Evolutionary conservation across 2,888 invertebrate species (phyloP), one percentile per base, ranked within the genome.

Genomic region (Acanthococcus lagerstroemiae): DNA sequence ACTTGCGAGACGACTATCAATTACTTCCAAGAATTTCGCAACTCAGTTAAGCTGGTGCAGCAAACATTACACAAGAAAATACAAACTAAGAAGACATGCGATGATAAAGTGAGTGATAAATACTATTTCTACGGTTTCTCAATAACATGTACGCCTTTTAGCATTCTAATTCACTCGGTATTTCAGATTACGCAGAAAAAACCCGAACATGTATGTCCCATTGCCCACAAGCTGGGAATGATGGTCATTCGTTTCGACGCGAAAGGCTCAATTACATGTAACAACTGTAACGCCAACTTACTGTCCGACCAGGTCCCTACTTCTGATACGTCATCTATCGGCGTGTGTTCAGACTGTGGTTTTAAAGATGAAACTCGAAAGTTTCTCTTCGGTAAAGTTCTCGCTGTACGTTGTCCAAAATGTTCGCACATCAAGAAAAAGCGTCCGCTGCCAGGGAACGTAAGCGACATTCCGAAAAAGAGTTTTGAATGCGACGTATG

Each of bases 21-120:
- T 58, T 67, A 70, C 55, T 70, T 71, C 55, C 56, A 65, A 12
- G 70, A 70, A 57, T 71, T 71, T 65, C 70, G 69, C 68, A 66
- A 70, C 30, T 67, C 69, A 66, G 70, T 71, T 15, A 69, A 71
- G 67, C 63, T 68, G 54, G 70, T 69, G 9, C 71, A 71, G 48
- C 67, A 67, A 54, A 57, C 21, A n/a, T 26, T 67, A 24, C 17
- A 24, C 15, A 60, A 58, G 37, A 52, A 45, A 17, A 30, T 55
- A 21, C 55, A 65, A 27, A 17, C 17, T 15, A 30, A 30, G n/a
- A 26, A 30, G 9, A 9, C 48, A 48, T 2, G 17, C 9, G 26
- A 22, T 3, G 21, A 15, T 26, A 19, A 9, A 12, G 25, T 22
- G 12, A 12, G 9, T 1, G 17, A n/a, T n/a, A 21, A 4, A 68